These are phyloP conservation scores for Pithys albifrons DNA, from an alignment of 2,113 vertebrate genomes.

Conservation along the genomic window DNA sequence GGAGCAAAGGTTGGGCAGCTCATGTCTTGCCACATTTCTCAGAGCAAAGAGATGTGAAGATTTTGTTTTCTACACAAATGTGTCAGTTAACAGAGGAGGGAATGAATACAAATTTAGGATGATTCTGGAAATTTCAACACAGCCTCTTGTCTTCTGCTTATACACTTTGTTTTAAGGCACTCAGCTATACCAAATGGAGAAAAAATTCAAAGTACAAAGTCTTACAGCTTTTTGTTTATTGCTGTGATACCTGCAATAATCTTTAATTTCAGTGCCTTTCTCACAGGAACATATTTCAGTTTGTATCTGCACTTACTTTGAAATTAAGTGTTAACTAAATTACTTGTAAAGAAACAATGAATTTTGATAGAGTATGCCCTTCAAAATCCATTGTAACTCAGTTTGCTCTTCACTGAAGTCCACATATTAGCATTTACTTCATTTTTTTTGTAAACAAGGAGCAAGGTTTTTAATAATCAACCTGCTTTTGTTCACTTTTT, in stretches of 20 bases:
- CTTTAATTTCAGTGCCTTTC: neutral
- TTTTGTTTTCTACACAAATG: neutral
- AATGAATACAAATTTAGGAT: neutral
- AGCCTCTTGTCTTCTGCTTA: neutral
- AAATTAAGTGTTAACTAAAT: neutral
- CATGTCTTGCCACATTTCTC: neutral
- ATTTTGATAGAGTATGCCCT: neutral
- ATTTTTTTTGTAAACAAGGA: neutral
- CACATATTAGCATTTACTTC: neutral
- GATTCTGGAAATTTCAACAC: neutral
- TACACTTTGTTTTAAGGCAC: neutral
- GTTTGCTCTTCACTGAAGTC: neutral
- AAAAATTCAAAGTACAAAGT: neutral
- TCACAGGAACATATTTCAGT: neutral
- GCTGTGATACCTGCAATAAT: neutral
- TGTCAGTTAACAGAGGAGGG: neutral
- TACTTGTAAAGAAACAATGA: neutral
- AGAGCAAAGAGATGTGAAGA: neutral
- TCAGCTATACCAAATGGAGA: neutral
- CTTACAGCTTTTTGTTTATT: neutral
- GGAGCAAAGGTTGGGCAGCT: neutral
- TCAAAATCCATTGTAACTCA: neutral
- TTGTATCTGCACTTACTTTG: neutral
- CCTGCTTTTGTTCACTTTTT: slow-evolving; percentile 8
- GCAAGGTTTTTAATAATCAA: neutral